Evolutionary conservation across 2,113 vertebrate species (phyloP), one percentile per base, ranked within the genome.

Genomic region (Oryzias celebensis): DNA sequence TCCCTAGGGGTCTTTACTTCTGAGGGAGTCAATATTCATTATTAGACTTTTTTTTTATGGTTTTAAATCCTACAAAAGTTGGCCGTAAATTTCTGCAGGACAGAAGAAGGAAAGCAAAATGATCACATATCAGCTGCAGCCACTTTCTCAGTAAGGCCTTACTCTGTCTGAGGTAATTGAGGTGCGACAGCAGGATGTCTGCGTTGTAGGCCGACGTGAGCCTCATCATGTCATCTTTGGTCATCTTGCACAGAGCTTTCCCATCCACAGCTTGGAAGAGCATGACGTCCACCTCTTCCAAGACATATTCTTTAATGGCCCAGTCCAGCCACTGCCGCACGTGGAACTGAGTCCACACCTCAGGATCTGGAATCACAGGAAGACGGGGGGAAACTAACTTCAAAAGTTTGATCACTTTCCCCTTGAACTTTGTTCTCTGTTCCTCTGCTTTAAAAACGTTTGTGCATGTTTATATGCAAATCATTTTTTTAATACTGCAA

Each of bases 311-410:
- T 69, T 94, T 94, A 60, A 94, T 93, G n/a, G 93, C 93, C 93
- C 93, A 94, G 77, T 94, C 93, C 78, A 94, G 69, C 93, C 93
- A 94, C 85, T 94, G 93, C 7, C 91, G 75, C 49, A 94, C 93
- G 0, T 94, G 93, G 53, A 94, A 93, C 68, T 93, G 92, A 1
- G 90, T 93, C 93, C 93, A 94, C 3, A 92, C 92, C 78, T 93
- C 85, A 0, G 92, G 92, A 55, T 92, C 93, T 94, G 85, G 16
- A 24, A 51, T 23, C 18, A 45, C 14, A 12, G 28, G n/a, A 12
- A 5, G 4, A 1, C 42, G 7, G 23, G 10, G 58, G 26, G n/a
- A 20, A 3, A 20, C 28, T 22, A 59, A 15, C 45, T 28, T 28
- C 26, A 36, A 36, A 36, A 36, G 8, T 8, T 2, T 36, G 7